Evolutionary conservation across 2,797 vertebrate species (phyloP).

Genomic region (Acanthornis magna): DNA sequence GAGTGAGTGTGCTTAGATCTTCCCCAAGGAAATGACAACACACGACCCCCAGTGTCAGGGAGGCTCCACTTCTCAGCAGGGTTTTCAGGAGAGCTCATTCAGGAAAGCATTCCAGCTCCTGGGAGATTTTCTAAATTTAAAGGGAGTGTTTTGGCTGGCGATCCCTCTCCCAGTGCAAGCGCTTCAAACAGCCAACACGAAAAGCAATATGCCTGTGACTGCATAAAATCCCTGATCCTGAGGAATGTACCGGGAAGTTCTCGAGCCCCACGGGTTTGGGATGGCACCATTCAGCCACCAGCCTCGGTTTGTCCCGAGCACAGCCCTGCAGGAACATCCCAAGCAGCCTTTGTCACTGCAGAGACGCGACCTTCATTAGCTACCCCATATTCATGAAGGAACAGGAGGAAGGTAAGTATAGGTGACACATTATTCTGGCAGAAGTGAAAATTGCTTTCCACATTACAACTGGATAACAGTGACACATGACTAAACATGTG

Average conservation of each 20-base stretch:
- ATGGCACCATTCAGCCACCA: neutral
- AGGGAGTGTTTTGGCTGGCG: neutral
- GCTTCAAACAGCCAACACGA: neutral
- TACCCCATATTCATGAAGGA: neutral
- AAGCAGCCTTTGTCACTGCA: neutral
- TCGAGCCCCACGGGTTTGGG: rapidly evolving
- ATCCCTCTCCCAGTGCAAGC: neutral
- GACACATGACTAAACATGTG: neutral
- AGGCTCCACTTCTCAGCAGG: neutral
- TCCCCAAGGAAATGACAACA: neutral
- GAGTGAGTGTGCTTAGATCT: neutral
- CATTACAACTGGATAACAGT: neutral
- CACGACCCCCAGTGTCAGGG: neutral
- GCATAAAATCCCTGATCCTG: neutral
- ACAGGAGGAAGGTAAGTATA: neutral
- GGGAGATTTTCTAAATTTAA: neutral
- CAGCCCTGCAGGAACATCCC: neutral
- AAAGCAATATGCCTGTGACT: neutral
- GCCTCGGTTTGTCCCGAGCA: neutral
- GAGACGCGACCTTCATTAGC: neutral
- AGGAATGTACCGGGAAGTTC: neutral
- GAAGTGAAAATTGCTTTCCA: neutral
- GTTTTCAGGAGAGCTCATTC: neutral
- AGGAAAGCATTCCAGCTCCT: neutral
- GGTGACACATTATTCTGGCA: neutral